Evolutionary conservation across 2,113 vertebrate species (phyloP), one percentile per base, ranked within the genome.

Genomic region (Ailuropoda melanoleuca): DNA sequence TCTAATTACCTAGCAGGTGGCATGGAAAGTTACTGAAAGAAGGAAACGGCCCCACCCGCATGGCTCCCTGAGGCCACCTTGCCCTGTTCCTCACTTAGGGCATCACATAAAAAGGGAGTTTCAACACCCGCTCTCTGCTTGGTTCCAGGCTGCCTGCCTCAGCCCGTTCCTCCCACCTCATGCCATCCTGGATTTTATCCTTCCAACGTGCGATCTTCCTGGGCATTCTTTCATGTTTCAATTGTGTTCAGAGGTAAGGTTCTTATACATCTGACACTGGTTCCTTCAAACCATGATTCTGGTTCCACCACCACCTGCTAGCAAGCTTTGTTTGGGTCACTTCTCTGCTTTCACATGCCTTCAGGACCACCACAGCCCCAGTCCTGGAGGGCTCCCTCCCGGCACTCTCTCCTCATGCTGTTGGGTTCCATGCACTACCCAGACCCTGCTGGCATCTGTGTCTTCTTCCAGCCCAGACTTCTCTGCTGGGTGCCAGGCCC

Each of bases 1-100:
- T 83, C 34, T 88, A 17, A 29, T 62, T 39, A 53, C 78, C 17
- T 15, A 39, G 68, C 88, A 94, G 62, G 58, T 26, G 24, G 48
- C 5, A 1, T 64, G 56, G 94, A 90, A 94, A 94, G 81, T 96
- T 88, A 88, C 48, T 13, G n/a, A 53, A 23, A 95, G 68, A 62
- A 48, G 68, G 37, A 39, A 29, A 26, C 50, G 4, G 6, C 46
- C 55, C n/a, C 11, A 13, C 26, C 26, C 23, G 23, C 3, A 0
- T 8, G n/a, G 48, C 18, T 97, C 29, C 80, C 53, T 8, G 62
- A 88, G 58, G 55, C 43, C 50, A 24, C 66, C 2, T 24, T 75
- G 10, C 85, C 82, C 75, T 64, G 62, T 75, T 23, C 56, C n/a
- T 53, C 37, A 5, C 81, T 80, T 14, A 5, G 46, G 29, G n/a